Base-by-base conservation (phyloP, 1,140 invertebrate species). In the Metaphire vulgaris region DNA sequence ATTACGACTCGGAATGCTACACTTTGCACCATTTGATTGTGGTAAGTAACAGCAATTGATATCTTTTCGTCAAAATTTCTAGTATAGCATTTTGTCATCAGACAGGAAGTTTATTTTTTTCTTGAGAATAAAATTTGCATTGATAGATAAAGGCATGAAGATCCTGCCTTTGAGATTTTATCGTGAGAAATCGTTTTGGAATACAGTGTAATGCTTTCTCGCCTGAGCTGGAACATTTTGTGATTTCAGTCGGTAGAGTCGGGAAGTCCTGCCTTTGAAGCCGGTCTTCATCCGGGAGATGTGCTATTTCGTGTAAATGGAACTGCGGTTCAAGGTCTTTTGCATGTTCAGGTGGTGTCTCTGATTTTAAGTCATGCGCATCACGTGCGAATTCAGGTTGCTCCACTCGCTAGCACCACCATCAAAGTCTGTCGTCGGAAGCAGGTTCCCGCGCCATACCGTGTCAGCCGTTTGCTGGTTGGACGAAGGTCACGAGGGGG, bases 21-120 rank as follows among this genome's bases (percentile, higher is more conserved):
- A 97, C 95, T 2, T 94, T 98, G 89, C 96, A 98, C 84, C 96
- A 98, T 88, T 87, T 98, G 76, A 95, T 98, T 15, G 95, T 95
- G 89, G 93, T 93, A 87, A 88, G 88, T 83, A 1, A 6, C 41
- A n/a, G n/a, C n/a, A n/a, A n/a, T n/a, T n/a, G 41, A 56, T 56
- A 12, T 6, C 21, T 56, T 56, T 21, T 56, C 41, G 21, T 56
- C 41, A 12, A 56, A 56, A 56, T 56, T 56, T n/a, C n/a, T n/a
- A n/a, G n/a, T n/a, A n/a, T n/a, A n/a, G n/a, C n/a, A n/a, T n/a
- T n/a, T n/a, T n/a, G n/a, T n/a, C n/a, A n/a, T n/a, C n/a, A n/a
- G n/a, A n/a, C n/a, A n/a, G n/a, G n/a, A n/a, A n/a, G n/a, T n/a
- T n/a, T n/a, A n/a, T n/a, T n/a, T n/a, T n/a, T n/a, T n/a, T n/a